phyloP scores from a whole-genome alignment of 37 sponge, comb jelly and placozoan genomes.

The Mnemiopsis leidyi region DNA sequence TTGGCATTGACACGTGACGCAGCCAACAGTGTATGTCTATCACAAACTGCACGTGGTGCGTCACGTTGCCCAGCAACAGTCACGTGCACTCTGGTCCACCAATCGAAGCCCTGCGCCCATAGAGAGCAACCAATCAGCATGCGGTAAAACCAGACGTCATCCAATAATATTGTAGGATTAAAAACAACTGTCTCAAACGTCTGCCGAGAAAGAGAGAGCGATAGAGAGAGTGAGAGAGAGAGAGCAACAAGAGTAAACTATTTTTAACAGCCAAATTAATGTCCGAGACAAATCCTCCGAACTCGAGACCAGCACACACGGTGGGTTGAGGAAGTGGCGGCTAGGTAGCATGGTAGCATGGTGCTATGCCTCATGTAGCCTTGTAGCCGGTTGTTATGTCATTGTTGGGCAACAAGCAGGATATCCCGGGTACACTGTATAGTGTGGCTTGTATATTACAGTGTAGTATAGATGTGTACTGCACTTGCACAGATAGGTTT shows the following conservation, averaged over 20 bases:
- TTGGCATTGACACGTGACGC: neutral
- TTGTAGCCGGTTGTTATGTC: no score
- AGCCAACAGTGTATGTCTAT: neutral
- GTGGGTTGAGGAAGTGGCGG: neutral
- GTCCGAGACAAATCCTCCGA: neutral
- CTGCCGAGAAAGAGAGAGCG: neutral
- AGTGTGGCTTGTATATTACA: neutral
- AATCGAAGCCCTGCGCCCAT: neutral
- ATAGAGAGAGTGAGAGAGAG: constrained; percentile 25
- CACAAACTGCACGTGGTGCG: neutral
- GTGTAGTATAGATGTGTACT: neutral
- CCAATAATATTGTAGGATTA: neutral
- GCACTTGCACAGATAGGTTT: neutral
- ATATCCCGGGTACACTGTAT: neutral
- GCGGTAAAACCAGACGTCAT: neutral
- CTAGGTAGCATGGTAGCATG: no score
- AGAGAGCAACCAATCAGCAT: neutral
- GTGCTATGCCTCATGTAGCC: no score
- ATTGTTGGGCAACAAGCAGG: neutral
- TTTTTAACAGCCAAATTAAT: neutral
- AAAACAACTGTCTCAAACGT: constrained; percentile 20
- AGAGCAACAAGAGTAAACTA: neutral
- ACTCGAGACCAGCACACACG: neutral
- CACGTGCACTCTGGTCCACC: neutral
- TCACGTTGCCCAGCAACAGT: neutral